phyloP scores from a whole-genome alignment of 2,797 vertebrate genomes.

The Sebastes minor region DNA sequence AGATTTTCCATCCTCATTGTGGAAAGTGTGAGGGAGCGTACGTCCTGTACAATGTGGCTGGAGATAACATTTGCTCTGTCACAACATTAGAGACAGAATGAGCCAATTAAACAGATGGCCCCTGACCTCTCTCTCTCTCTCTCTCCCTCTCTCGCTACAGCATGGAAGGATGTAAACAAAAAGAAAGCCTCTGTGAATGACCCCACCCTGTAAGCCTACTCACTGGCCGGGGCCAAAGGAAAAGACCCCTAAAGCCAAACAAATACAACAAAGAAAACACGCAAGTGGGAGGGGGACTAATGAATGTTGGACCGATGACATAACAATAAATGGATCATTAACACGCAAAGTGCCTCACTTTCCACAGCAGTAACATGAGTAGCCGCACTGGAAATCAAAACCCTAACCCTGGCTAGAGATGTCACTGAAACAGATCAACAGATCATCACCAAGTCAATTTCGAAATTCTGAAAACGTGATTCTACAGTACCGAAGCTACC shows the following conservation, averaged over 20 bases:
- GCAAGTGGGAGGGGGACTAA: constrained; percentile 9
- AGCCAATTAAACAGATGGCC: constrained; percentile 71
- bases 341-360: neutral
- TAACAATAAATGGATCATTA: constrained; percentile 20
- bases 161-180: constrained; percentile 64
- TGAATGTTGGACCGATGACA: constrained; percentile 26
- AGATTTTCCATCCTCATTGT: constrained; percentile 58
- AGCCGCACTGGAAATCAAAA: constrained; percentile 1
- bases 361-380: neutral
- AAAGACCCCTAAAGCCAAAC: constrained; percentile 39
- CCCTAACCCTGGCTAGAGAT: neutral
- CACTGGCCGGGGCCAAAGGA: constrained; percentile 38
- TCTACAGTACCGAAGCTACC: fast-evolving
- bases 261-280: constrained; percentile 58
- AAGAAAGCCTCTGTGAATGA: constrained; percentile 35
- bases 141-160: constrained; percentile 6
- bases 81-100: constrained; percentile 59
- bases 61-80: constrained; percentile 70
- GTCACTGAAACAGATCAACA: too few relatives aligned
- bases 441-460: too few relatives aligned
- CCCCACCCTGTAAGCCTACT: constrained; percentile 44
- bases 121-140: constrained; percentile 34
- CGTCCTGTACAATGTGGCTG: constrained; percentile 53
- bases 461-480: too few relatives aligned
- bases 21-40: constrained; percentile 62